Base-by-base conservation (phyloP, 1,140 invertebrate species). In the Zaprionus taronus region DNA sequence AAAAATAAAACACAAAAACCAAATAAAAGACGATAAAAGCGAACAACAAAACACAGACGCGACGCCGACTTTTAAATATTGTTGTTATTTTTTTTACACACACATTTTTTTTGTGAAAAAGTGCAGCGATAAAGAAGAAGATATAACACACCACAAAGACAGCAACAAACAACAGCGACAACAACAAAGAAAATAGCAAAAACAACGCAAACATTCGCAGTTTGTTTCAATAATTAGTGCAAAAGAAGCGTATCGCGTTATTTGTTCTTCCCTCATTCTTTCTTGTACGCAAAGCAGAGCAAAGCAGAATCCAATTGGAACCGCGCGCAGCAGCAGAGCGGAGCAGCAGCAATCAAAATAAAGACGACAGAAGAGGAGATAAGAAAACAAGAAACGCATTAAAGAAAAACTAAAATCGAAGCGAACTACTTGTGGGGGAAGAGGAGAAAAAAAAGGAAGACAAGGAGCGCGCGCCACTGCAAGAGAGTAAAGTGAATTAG, bases 291-390 rank as follows among this genome's bases (percentile, higher is more conserved):
- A 38, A 56, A 20, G 6, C 28, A 47, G 31, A 66, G 31, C 53
- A 60, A 69, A 71, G 15, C 24, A 72, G 47, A 61, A 20, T 60
- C 47, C 44, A 72, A 77, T 62, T 72, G 70, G 69, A 77, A 17
- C 61, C 62, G 44, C 47, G 47, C 47, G 47, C 47, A 49, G 47
- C 47, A 20, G 44, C 44, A 49, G 44, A 44, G 41, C 34, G 61
- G 60, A 76, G 22, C 55, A 72, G 34, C 1, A 24, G 14, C 36
- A 44, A 47, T 49, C 15, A 44, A 61, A 44, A 56, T 28, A 56
- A 61, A 22, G 38, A 68, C 51, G 22, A 20, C 61, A 74, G 62
- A 41, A 57, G 53, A 44, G 6, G 53, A 22, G 68, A 15, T 68
- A 68, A 34, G 24, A 44, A 51, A 70, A 57, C 55, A 65, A 65